Percentiles rank a stretch among this genome's conserved stretches.
These are phyloP conservation scores for Metalampra italica DNA, from an alignment of 2,888 invertebrate species.

Conservation along the genomic window DNA sequence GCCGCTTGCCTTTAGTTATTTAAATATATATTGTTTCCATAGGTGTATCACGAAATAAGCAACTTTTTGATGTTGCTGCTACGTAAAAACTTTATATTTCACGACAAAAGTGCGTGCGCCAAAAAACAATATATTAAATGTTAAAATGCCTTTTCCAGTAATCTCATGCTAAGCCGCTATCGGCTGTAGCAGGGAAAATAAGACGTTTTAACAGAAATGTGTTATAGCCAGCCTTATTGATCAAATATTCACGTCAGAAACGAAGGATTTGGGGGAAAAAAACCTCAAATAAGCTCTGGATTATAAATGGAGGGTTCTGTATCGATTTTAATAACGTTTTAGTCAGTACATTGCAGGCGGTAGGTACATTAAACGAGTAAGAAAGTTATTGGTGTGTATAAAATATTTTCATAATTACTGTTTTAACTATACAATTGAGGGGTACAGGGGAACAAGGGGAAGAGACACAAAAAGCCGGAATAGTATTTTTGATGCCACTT, in stretches of 20 bases:
- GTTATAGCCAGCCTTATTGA: constrained; percentile 30
- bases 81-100: too few species aligned
- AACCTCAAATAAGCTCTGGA: constrained; percentile 24
- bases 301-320: constrained; percentile 14
- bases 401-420: too few species aligned
- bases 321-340: background rate
- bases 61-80: too few species aligned
- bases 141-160: constrained; percentile 34
- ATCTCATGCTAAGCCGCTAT: constrained; percentile 26
- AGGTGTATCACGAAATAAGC: too few species aligned
- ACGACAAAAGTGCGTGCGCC: background rate
- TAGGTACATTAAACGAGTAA: too few species aligned
- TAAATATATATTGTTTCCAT: too few species aligned
- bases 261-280: constrained; percentile 20
- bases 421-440: too few species aligned
- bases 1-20: too few species aligned
- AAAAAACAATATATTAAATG: constrained; percentile 26
- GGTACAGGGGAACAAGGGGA: too few species aligned
- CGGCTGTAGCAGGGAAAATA: constrained; percentile 25
- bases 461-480: too few species aligned
- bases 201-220: constrained; percentile 32
- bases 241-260: constrained; percentile 45
- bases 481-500: too few species aligned
- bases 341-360: background rate
- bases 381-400: too few species aligned